Percentiles rank a stretch among this genome's conserved stretches.
Conservation (phyloP, 64 coral and sea anemone genomes). For the Montipora cactus region DNA sequence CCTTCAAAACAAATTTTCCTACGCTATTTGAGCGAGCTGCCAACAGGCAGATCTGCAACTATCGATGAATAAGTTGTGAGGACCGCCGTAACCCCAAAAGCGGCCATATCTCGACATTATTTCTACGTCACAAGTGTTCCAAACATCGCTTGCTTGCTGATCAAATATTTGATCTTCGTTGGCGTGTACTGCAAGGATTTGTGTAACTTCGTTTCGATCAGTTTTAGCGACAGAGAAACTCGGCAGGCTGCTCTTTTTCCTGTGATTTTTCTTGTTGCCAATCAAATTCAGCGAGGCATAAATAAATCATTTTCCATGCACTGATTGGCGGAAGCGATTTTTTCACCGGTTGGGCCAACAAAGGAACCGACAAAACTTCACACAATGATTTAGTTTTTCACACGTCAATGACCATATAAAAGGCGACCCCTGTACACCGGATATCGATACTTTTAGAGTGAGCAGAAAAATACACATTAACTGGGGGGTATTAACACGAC, state of each 20-base stretch:
- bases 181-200: background rate
- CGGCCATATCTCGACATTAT: conserved; percentile 29
- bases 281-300: conserved; percentile 20
- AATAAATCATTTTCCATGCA: conserved; percentile 44
- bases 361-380: conserved; percentile 6
- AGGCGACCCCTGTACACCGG: no score
- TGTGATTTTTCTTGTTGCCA: conserved; percentile 13
- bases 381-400: background rate
- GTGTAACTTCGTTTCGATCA: background rate
- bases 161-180: background rate
- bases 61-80: background rate
- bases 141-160: background rate
- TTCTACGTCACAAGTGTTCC: conserved; percentile 45
- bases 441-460: no score
- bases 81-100: background rate
- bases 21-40: background rate
- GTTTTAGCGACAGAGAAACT: background rate
- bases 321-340: background rate
- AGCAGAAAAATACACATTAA: no score
- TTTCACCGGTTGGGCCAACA: conserved; percentile 41
- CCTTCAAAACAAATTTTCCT: background rate
- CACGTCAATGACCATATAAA: background rate
- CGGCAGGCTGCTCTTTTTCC: conserved; percentile 24
- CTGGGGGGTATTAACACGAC: no score
- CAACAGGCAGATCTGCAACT: no score